Base-by-base conservation (phyloP, 2,113 vertebrate genomes). In the Todiramphus chloris region DNA sequence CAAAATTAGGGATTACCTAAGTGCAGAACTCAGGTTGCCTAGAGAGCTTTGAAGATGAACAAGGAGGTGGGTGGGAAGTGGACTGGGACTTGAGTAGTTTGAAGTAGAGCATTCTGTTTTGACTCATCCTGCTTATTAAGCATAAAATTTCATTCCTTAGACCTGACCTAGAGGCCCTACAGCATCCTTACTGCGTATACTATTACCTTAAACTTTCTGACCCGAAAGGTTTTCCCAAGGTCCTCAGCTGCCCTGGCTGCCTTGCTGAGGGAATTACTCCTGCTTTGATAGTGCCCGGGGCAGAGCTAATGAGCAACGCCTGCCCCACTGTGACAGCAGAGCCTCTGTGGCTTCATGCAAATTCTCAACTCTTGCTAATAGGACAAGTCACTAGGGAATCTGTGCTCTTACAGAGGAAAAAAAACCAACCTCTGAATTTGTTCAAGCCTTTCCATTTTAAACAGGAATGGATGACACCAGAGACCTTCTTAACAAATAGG, bases 391-490 rank as follows among this genome's bases (percentile, higher is more conserved):
- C 59, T 25, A 37, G 73, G 33, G 59, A 84, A 87, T n/a, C 44
- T 19, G 10, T 64, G 76, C 21, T 93, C 23, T 43, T 69, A 62
- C 18, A 76, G 43, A 72, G 68, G 9, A 28, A 83, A 83, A 58
- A 75, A 70, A 11, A 7, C 21, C 20, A 37, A 24, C 48, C 33
- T 74, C 41, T 67, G 18, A 10, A 89, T 93, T 93, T 84, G 6
- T 84, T 89, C 13, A 73, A 68, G 24, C 27, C 19, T 90, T 93
- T 83, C 43, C 5, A 4, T 87, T 96, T 89, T 73, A n/a, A 90
- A 78, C 6, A 44, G 62, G 33, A 86, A 51, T 31, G 21, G 30
- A 13, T 86, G 68, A 67, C 28, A 67, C 16, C 28, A 76, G 44
- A 72, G 43, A 39, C 41, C 73, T 90, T 58, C 27, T 78, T 73